Conservation (phyloP, 1,140 invertebrate species). For the Drosophila yakuba region DNA sequence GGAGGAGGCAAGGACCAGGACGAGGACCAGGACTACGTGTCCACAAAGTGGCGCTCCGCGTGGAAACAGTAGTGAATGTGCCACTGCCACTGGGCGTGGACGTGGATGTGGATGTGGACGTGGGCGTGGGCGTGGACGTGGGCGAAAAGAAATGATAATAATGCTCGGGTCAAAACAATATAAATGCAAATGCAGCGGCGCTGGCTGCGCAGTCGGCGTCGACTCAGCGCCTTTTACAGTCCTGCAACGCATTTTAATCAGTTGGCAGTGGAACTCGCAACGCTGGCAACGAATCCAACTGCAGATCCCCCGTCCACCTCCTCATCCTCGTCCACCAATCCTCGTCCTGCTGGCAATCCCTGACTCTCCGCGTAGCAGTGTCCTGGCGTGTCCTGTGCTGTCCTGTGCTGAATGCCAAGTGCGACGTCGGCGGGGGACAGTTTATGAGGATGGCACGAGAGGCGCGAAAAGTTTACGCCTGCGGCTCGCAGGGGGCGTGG, state of each 20-base stretch:
- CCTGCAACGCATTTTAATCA: slow-evolving; percentile 80
- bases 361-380: slow-evolving; percentile 20
- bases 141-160: slow-evolving; percentile 65
- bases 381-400: slow-evolving; percentile 45
- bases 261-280: slow-evolving; percentile 39
- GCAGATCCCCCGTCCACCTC: slow-evolving; percentile 18
- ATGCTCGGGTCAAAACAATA: slow-evolving; percentile 81
- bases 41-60: slow-evolving; percentile 16
- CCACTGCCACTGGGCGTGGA: too few species aligned
- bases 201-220: slow-evolving; percentile 23
- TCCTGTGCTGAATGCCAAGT: slow-evolving; percentile 63
- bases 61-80: neutral
- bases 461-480: slow-evolving; percentile 46
- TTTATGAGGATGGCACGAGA: slow-evolving; percentile 37
- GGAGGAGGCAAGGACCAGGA: neutral
- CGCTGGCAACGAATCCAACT: slow-evolving; percentile 1
- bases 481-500: slow-evolving; percentile 16
- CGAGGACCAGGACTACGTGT: slow-evolving; percentile 25
- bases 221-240: slow-evolving; percentile 28
- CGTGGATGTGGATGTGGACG: too few species aligned
- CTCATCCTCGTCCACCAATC: neutral
- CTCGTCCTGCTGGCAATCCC: too few species aligned
- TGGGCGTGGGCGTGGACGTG: neutral
- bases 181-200: slow-evolving; percentile 78
- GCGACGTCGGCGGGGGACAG: slow-evolving; percentile 46